Conservation (phyloP, 2,113 vertebrate species). For the Saimiri boliviensis region DNA sequence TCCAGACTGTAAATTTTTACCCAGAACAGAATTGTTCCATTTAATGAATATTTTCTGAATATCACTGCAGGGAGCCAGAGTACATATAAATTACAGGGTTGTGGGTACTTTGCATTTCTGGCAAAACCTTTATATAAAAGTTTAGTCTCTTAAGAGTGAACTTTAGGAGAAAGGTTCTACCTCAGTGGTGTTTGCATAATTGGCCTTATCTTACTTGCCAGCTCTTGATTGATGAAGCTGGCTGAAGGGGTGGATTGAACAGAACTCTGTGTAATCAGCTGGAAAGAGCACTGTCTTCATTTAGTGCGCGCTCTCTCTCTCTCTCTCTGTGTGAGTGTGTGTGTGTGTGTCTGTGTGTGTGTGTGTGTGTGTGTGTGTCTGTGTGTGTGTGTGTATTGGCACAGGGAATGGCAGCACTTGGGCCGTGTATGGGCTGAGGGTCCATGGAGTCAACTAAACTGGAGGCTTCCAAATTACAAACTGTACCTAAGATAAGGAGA, state of each 20-base stretch:
- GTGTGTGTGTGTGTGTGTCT: neutral
- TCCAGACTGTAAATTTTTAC: neutral
- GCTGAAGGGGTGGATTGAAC: neutral
- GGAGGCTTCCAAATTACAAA: neutral
- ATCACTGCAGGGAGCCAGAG: neutral
- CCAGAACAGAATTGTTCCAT: slow-evolving; percentile 1
- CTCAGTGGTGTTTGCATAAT: slow-evolving; percentile 5
- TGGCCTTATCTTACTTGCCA: slow-evolving; percentile 24
- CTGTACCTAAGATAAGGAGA: neutral
- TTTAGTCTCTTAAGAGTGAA: neutral
- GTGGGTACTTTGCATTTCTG: neutral
- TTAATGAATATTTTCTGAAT: neutral
- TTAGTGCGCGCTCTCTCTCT: no score
- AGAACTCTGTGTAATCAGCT: neutral
- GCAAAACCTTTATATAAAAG: neutral
- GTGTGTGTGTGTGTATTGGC: neutral
- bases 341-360: no score
- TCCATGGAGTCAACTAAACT: neutral
- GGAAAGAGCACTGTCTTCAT: neutral
- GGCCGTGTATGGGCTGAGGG: no score
- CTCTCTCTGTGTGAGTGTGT: neutral
- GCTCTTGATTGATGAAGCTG: neutral
- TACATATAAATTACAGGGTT: neutral
- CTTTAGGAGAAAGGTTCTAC: neutral
- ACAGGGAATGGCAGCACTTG: neutral